phyloP scores from a whole-genome alignment of 2,797 vertebrate species.

The Antennarius maculatus region DNA sequence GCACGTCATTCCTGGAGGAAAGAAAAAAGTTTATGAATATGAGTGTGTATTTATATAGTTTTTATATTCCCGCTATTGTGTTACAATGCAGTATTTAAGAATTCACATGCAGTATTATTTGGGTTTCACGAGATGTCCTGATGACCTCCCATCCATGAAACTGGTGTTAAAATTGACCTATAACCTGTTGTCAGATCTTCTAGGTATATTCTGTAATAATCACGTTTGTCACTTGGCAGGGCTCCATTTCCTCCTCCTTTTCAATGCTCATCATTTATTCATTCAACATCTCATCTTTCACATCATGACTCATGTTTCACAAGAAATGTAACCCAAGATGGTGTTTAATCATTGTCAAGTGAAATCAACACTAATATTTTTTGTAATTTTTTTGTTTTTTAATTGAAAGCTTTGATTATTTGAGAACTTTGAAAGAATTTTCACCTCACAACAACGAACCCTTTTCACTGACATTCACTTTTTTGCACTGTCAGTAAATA shows the following conservation, averaged over 20 bases:
- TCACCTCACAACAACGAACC: conserved; percentile 25
- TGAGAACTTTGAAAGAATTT: conserved; percentile 9
- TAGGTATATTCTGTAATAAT: conserved; percentile 31
- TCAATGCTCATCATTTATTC: conserved; percentile 62
- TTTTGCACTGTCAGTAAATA: conserved; percentile 21
- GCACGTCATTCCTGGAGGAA: conserved; percentile 20
- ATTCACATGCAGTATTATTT: conserved; percentile 47
- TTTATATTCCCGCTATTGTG: conserved; percentile 21
- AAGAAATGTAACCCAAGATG: conserved; percentile 15
- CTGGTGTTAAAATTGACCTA: conserved; percentile 28
- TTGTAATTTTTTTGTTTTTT: conserved; percentile 5
- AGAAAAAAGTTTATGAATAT: conserved; percentile 35
- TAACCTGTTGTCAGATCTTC: conserved; percentile 3
- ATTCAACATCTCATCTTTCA: conserved; percentile 60
- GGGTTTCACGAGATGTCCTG: conserved; percentile 25
- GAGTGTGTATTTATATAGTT: conserved; percentile 24
- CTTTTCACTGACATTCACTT: conserved; percentile 7
- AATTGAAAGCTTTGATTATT: background rate
- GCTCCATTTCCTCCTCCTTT: conserved; percentile 23
- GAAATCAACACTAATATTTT: conserved; percentile 8
- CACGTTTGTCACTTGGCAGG: conserved; percentile 36
- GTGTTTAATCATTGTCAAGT: conserved; percentile 19
- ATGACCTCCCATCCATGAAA: conserved; percentile 39
- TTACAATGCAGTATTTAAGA: conserved; percentile 50
- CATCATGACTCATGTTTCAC: conserved; percentile 60